A percentile compares a stretch with the other conserved stretches of the same genome.
These are phyloP conservation scores for Anoura caudifer DNA, from an alignment of 2,113 vertebrate genomes.

Conservation along the genomic window DNA sequence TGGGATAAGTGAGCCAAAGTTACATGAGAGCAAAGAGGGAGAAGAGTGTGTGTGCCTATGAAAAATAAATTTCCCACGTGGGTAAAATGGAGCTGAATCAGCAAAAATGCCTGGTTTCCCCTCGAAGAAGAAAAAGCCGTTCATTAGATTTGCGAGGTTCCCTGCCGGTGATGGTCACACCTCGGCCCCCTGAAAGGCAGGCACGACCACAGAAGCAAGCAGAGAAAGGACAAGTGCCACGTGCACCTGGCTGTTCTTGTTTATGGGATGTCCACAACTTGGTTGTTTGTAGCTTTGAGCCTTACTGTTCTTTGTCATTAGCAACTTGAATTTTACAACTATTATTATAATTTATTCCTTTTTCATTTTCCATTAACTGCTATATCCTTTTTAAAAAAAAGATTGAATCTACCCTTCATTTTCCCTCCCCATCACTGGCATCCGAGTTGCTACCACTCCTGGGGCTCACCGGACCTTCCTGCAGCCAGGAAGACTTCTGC, in stretches of 20 bases:
- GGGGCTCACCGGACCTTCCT: not conserved
- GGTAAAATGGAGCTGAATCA: not conserved
- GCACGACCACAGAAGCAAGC: not conserved
- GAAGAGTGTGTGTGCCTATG: not conserved
- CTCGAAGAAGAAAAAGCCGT: not conserved
- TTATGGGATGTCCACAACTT: not conserved
- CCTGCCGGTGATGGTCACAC: fast-evolving
- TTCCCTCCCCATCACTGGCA: not conserved
- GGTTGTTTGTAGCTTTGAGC: not conserved
- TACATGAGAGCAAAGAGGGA: not conserved
- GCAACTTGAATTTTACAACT: not conserved
- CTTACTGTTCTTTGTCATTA: not conserved
- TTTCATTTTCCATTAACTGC: not conserved
- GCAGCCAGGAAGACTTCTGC: not conserved
- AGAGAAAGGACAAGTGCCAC: not conserved
- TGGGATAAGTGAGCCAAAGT: not conserved
- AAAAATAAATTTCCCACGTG: not conserved
- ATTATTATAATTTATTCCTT: not conserved
- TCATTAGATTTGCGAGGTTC: not conserved
- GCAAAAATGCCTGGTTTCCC: not conserved
- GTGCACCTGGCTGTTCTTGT: not conserved
- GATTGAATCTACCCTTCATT: not conserved
- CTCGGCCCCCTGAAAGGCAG: too few species aligned
- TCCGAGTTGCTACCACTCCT: not conserved
- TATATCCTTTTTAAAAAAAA: not conserved